A percentile compares a stretch with the other conserved stretches of the same genome.
Conservation (phyloP, 2,888 invertebrate species). For the Scaptomyza polygonia region DNA sequence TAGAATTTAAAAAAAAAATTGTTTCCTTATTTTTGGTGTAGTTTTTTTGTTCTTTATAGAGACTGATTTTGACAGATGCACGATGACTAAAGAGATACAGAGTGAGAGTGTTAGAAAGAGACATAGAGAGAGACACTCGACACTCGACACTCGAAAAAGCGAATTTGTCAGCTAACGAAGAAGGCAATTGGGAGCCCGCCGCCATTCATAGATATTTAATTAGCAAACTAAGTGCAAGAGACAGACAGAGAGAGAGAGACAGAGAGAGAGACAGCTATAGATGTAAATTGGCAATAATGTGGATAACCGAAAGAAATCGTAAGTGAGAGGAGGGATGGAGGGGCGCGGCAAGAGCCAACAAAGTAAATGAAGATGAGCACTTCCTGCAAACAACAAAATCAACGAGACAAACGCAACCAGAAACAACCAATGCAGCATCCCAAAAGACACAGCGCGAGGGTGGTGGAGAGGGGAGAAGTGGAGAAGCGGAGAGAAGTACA, state of each 20-base stretch:
- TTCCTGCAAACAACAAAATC: conserved; percentile 76
- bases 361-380: conserved; percentile 80
- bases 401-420: conserved; percentile 47
- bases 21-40: no score
- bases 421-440: conserved; percentile 30
- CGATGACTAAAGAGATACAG: not conserved
- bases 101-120: not conserved
- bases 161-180: conserved; percentile 27
- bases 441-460: not conserved
- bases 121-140: not conserved
- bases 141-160: not conserved
- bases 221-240: conserved; percentile 57
- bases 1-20: no score
- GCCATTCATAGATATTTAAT: conserved; percentile 81
- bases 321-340: not conserved
- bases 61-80: not conserved
- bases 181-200: conserved; percentile 50
- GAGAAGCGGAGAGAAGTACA: no score
- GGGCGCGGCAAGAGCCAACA: conserved; percentile 48
- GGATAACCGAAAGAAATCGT: not conserved
- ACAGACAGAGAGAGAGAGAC: conserved; percentile 6
- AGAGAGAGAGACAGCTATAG: conserved; percentile 8
- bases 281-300: conserved; percentile 75
- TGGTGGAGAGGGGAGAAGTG: not conserved
- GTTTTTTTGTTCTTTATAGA: no score